Evolutionary conservation across 2,888 invertebrate species (phyloP), one percentile per base, ranked within the genome.

Genomic region (Amphipyra berbera): DNA sequence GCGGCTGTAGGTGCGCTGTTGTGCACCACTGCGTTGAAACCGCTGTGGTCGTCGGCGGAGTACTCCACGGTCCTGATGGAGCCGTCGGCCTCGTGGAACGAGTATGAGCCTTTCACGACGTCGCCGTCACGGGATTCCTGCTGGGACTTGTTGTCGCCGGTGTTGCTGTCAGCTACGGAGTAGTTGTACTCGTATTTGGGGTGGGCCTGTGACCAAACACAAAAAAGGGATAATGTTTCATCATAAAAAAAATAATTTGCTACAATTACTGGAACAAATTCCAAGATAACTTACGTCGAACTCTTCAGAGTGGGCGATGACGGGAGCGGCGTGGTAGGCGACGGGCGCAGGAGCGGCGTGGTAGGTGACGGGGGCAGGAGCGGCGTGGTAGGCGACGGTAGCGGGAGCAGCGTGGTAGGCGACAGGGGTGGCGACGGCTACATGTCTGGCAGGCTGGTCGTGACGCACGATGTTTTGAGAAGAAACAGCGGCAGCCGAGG

Each of bases 131-230:
- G 81, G 52, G 64, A 59, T 73, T 94, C 94, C 68, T 90, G 89
- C 79, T 90, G 90, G 61, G 84, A 83, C 81, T 92, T 91, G 78
- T 88, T 83, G 82, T 94, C 94, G 27, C 92, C 92, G 72, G 93
- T 91, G 80, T 91, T 90, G 38, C 85, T 85, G 78, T 94, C 93
- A 65, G 89, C 83, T 5, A 94, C 92, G 49, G 90, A 90, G 78
- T 94, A 93, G 68, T 84, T 87, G 83, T 88, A 91, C 71, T 87
- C 80, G 71, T 84, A 85, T 64, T 82, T 81, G 15, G 84, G 83
- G 66, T 84, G 71, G 7, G 53, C 48, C 54, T 54, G 54, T 38
- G 7, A 21, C 6, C 7, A 44, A 35, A 8, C 4, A 35, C 4
- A 3, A 46, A 9, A 46, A 46, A 14, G 0, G 6, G 1, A 7